Evolutionary conservation across 2,113 vertebrate genomes (phyloP).

Genomic region (Phrynocephalus versicolor): DNA sequence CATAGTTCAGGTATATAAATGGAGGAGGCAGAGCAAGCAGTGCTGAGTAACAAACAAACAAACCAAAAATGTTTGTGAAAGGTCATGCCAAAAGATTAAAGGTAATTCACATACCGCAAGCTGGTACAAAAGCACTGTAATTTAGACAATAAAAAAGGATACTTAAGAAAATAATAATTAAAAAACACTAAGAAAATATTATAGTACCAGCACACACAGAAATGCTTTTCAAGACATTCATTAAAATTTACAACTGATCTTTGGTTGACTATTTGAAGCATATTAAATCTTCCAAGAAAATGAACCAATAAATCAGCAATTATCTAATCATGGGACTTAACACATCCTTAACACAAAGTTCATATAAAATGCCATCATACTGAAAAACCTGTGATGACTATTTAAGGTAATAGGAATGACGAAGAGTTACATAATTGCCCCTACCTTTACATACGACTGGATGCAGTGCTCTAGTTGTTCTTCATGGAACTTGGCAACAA

Average conservation of each 20-base stretch:
- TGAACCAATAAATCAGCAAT: background rate
- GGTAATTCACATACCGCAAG: slow-evolving; percentile 65
- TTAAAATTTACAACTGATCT: slow-evolving; percentile 4
- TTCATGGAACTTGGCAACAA: slow-evolving; percentile 94
- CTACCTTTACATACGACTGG: slow-evolving; percentile 92
- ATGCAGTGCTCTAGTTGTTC: slow-evolving; percentile 89
- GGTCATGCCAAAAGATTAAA: slow-evolving; percentile 59
- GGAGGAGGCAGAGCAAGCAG: slow-evolving; percentile 47
- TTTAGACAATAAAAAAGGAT: slow-evolving; percentile 64
- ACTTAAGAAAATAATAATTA: slow-evolving; percentile 68
- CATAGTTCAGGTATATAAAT: slow-evolving; percentile 9
- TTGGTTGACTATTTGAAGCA: slow-evolving; percentile 12
- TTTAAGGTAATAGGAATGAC: background rate
- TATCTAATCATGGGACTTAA: no score
- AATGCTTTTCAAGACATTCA: slow-evolving; percentile 4
- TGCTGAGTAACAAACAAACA: slow-evolving; percentile 30
- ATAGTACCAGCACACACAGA: slow-evolving; percentile 7
- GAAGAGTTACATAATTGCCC: background rate
- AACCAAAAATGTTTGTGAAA: slow-evolving; percentile 43
- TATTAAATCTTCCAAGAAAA: background rate
- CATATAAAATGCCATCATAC: background rate
- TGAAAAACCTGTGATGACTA: slow-evolving; percentile 14
- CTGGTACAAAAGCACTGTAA: slow-evolving; percentile 61
- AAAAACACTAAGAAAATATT: slow-evolving; percentile 59
- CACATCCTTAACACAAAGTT: slow-evolving; percentile 20